Percentiles rank a stretch among this genome's conserved stretches.
Evolutionary conservation across 2,797 vertebrate species (phyloP).

Genomic region (Heterohyrax brucei): DNA sequence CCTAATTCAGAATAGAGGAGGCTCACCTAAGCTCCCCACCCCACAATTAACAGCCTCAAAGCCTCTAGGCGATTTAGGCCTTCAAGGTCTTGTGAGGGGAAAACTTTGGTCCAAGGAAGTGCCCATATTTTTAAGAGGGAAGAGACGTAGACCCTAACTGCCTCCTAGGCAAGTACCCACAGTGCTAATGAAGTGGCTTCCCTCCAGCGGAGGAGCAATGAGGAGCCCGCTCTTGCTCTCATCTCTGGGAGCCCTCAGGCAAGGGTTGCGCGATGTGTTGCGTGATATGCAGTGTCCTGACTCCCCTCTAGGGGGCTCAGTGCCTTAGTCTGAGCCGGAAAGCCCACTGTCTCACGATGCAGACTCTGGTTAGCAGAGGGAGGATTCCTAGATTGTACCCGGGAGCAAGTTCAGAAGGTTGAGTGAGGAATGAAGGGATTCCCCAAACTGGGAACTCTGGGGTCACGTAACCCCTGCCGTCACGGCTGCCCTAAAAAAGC

Average conservation of each 20-base stretch:
- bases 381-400: too few species aligned
- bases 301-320: not conserved
- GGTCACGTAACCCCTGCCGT: not conserved
- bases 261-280: too few species aligned
- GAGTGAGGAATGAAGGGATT: not conserved
- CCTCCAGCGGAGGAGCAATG: not conserved
- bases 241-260: too few species aligned
- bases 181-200: not conserved
- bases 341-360: too few species aligned
- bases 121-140: not conserved
- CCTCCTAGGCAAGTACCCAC: not conserved
- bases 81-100: not conserved
- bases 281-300: not conserved
- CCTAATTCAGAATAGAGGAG: not conserved
- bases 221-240: too few species aligned
- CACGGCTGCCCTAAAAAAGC: not conserved
- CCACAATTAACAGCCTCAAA: too few species aligned
- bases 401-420: not conserved
- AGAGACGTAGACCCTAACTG: not conserved
- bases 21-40: not conserved
- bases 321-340: too few species aligned
- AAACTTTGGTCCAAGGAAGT: not conserved
- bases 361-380: not conserved
- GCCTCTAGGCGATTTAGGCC: not conserved
- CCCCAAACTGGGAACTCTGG: not conserved